Base-by-base conservation (phyloP, 1,140 invertebrate species). In the Zaprionus camerounensis region DNA sequence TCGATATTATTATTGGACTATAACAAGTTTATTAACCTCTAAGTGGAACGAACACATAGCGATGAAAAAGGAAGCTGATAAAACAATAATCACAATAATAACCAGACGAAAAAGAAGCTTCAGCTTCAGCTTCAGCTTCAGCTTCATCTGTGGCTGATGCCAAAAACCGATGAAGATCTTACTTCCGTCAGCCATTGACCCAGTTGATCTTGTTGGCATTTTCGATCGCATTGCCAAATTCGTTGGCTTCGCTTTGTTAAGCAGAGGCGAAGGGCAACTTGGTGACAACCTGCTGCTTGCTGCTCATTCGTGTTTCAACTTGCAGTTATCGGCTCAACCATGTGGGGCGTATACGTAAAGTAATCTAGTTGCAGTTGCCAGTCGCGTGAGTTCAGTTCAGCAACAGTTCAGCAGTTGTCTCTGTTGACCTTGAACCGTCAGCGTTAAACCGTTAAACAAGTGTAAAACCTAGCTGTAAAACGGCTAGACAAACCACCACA, bases 11-110 rank as follows among this genome's bases (percentile, higher is more conserved):
- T 72, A 76, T 59, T 34, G 49, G 46, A 71, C 24, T 53, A 68
- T 76, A 85, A 78, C 79, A 90, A 80, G 85, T 90, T 90, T 83
- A 90, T 76, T 90, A 80, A 90, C 85, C 85, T 90, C 76, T 90
- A 90, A 90, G 78, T 87, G 74, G 84, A 76, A 79, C 81, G 72
- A 80, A 85, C 72, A 69, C 69, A 81, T 61, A 67, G 38, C 65
- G 46, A 71, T 67, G 69, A 56, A 80, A 80, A 49, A 71, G 76
- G 66, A 71, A 63, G 44, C 58, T 65, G 44, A 72, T 53, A 64
- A 62, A 71, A 63, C 51, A 53, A 51, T 31, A 66, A 55, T 26
- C 11, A 55, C 41, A 59, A 59, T 55, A 74, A 56, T 64, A 65
- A 38, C 15, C 9, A 34, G 12, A 61, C 20, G 44, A 41, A 58